Conservation (phyloP, 2,113 vertebrate genomes). For the Illadopsis cleaveri region DNA sequence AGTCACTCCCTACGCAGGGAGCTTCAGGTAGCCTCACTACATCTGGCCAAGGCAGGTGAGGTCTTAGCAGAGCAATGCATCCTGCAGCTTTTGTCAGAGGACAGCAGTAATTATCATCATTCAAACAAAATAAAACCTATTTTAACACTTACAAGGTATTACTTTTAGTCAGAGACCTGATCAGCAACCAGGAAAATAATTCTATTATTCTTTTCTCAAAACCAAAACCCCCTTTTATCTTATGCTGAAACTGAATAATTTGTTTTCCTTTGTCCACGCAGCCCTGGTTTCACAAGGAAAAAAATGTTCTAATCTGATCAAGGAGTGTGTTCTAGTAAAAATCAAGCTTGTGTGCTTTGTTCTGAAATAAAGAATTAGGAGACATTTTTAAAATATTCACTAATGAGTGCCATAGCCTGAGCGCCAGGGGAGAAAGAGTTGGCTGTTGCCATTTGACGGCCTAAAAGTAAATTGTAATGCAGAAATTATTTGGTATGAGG, state of each 20-base stretch:
- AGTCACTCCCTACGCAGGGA: fast-evolving
- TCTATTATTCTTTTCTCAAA: not conserved
- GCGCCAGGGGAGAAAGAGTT: not conserved
- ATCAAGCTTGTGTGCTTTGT: not conserved
- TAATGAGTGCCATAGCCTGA: not conserved
- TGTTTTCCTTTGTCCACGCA: not conserved
- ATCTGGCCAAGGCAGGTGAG: not conserved
- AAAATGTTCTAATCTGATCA: not conserved
- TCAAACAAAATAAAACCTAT: not conserved
- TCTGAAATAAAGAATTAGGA: not conserved
- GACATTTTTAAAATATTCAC: not conserved
- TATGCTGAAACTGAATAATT: not conserved
- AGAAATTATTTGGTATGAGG: not conserved
- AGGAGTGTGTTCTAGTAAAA: not conserved
- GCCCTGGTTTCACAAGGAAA: not conserved
- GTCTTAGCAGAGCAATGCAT: not conserved
- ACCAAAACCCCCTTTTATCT: fast-evolving
- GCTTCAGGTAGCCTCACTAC: not conserved
- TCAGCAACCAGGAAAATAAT: not conserved
- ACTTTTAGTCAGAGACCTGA: not conserved
- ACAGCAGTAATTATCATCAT: not conserved
- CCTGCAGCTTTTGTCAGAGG: not conserved
- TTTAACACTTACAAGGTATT: not conserved
- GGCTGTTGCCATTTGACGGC: not conserved
- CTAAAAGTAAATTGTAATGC: not conserved